Conservation (phyloP, 2,888 invertebrate genomes). For the Drosophila merina region DNA sequence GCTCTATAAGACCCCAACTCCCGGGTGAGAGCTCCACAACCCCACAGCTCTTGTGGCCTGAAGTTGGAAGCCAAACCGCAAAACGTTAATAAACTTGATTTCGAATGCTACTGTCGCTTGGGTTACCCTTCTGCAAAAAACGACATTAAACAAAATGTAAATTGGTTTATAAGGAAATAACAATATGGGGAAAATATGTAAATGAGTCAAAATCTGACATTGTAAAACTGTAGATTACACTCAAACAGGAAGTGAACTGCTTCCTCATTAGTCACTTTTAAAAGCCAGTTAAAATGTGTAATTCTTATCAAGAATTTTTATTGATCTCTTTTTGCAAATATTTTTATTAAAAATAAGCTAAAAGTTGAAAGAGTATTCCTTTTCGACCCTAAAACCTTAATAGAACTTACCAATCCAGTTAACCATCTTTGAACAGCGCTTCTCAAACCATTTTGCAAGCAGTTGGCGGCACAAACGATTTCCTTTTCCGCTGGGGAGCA, state of each 20-base stretch:
- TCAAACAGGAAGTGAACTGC: background rate
- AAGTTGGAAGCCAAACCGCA: slow-evolving; percentile 47
- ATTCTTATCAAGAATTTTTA: background rate
- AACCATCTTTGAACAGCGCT: slow-evolving; percentile 5
- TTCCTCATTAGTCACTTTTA: slow-evolving; percentile 3
- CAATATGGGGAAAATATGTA: slow-evolving; percentile 4
- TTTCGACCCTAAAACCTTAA: background rate
- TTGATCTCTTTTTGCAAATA: background rate
- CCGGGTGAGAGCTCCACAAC: slow-evolving; percentile 59
- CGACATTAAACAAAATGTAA: background rate
- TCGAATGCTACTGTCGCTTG: slow-evolving; percentile 59
- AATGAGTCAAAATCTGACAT: slow-evolving; percentile 15
- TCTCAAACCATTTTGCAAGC: slow-evolving; percentile 51
- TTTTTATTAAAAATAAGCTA: background rate
- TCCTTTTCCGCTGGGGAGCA: slow-evolving; percentile 67
- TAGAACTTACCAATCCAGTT: background rate
- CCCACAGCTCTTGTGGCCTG: slow-evolving; percentile 46
- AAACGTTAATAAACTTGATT: slow-evolving; percentile 56
- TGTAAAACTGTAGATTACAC: background rate
- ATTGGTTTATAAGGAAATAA: background rate
- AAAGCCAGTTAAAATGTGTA: background rate
- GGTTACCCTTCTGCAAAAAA: slow-evolving; percentile 20
- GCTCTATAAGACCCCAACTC: slow-evolving; percentile 16
- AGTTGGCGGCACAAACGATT: slow-evolving; percentile 54
- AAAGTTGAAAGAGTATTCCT: slow-evolving; percentile 3